Evolutionary conservation across 2,797 vertebrate genomes (phyloP), one percentile per base, ranked within the genome.

Genomic region (Urocyon cinereoargenteus): DNA sequence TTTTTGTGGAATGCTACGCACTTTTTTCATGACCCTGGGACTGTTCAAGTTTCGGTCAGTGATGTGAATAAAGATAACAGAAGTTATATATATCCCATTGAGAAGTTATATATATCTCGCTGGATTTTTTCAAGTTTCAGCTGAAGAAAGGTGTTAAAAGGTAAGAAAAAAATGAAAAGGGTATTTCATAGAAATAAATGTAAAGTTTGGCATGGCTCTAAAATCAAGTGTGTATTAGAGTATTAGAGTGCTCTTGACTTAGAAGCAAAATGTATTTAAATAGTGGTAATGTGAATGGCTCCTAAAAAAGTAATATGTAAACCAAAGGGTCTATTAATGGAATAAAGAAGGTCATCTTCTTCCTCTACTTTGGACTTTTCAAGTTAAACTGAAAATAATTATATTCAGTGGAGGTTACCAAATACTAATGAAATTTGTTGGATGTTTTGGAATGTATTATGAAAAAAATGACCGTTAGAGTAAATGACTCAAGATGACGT

Each of bases 381-480:
- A 81, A 77, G 73, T 87, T 93, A 66, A 49, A 81, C 10, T 57
- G 55, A 83, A 94, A 90, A 82, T 72, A 51, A 86, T 9, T 36
- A 1, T 53, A n/a, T 90, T 94, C 70, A 28, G 3, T 10, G 40
- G 57, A 88, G 9, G 40, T 96, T 91, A 87, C 40, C 31, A 73
- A 31, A 62, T 81, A 70, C 59, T 94, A 34, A 85, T 79, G 57
- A 86, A 79, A 57, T 36, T 66, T 90, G 79, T 77, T 97, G 31
- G 79, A 49, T 19, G 59, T 66, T 57, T 90, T 95, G 85, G 75
- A 91, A 94, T 91, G 49, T 73, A 66, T 95, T 84, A 61, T 83
- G 82, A 91, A 34, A 91, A 61, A 75, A 94, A 86, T 61, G 45
- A 2, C 14, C 72, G 28, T 40, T 85, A 82, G 34, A 73, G 4